phyloP scores from a whole-genome alignment of 2,888 invertebrate species.

The Malachius bipustulatus region DNA sequence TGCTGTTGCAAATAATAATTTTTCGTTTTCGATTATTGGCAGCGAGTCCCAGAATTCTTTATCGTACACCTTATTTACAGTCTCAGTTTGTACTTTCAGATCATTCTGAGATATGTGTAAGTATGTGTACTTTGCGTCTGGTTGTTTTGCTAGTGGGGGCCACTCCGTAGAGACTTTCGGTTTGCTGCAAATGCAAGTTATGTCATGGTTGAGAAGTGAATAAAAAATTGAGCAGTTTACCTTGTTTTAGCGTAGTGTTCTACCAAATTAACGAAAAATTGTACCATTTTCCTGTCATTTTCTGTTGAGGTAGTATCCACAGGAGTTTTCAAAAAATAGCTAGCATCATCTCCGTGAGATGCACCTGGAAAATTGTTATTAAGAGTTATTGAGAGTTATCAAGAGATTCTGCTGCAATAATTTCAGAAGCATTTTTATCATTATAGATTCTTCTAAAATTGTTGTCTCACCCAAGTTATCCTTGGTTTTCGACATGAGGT shows the following conservation, averaged over 20 bases:
- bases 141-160: neutral
- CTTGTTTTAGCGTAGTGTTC: neutral
- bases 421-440: too few relatives aligned
- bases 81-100: conserved; percentile 5
- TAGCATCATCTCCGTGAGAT: conserved; percentile 51
- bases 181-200: too few relatives aligned
- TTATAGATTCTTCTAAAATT: neutral
- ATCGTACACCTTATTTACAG: conserved; percentile 37
- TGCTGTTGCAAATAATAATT: conserved; percentile 25
- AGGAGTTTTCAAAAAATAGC: conserved; percentile 39
- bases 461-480: conserved; percentile 2
- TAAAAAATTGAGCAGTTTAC: too few relatives aligned
- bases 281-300: conserved; percentile 34
- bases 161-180: neutral
- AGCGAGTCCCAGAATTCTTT: conserved; percentile 50
- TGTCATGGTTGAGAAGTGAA: too few relatives aligned
- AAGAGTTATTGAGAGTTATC: too few relatives aligned
- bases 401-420: too few relatives aligned
- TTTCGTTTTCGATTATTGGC: conserved; percentile 47
- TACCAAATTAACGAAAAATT: conserved; percentile 39
- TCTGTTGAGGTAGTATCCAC: conserved; percentile 31
- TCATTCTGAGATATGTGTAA: neutral
- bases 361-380: conserved; percentile 38
- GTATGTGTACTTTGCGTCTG: neutral
- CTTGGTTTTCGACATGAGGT: neutral